Percentiles rank a stretch among this genome's conserved stretches.
phyloP scores from a whole-genome alignment of 2,888 invertebrate species.

The Ormyrus nitidulus region DNA sequence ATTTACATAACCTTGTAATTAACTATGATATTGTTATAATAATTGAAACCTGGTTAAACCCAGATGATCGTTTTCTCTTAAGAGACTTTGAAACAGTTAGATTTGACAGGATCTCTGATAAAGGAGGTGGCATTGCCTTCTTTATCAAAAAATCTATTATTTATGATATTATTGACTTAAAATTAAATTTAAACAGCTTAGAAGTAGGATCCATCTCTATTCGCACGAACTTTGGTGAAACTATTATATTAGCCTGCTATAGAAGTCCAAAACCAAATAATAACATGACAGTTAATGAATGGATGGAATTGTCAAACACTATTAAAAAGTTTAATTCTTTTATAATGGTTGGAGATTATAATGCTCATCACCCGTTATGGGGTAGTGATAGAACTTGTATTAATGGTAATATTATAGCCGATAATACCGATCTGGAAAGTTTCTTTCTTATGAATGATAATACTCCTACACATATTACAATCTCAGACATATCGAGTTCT shows the following conservation, averaged over 20 bases:
- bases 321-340: background rate
- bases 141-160: background rate
- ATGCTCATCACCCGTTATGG: constrained; percentile 29
- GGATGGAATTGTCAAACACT: background rate
- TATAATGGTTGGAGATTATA: constrained; percentile 22
- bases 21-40: constrained; percentile 10
- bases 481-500: background rate
- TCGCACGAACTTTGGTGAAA: background rate
- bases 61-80: background rate
- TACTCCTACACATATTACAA: background rate
- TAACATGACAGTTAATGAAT: background rate
- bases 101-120: background rate
- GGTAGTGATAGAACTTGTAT: constrained; percentile 22
- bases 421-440: constrained; percentile 9
- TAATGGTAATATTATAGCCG: constrained; percentile 6
- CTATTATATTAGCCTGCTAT: constrained; percentile 20
- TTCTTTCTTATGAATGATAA: constrained; percentile 20
- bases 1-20: background rate
- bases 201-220: constrained; percentile 18
- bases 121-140: constrained; percentile 23
- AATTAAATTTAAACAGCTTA: background rate
- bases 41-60: constrained; percentile 16
- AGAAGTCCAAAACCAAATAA: background rate
- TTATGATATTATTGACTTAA: background rate
- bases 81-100: constrained; percentile 18